phyloP scores from a whole-genome alignment of 2,888 invertebrate species.

The Dysmachus trigonus region DNA sequence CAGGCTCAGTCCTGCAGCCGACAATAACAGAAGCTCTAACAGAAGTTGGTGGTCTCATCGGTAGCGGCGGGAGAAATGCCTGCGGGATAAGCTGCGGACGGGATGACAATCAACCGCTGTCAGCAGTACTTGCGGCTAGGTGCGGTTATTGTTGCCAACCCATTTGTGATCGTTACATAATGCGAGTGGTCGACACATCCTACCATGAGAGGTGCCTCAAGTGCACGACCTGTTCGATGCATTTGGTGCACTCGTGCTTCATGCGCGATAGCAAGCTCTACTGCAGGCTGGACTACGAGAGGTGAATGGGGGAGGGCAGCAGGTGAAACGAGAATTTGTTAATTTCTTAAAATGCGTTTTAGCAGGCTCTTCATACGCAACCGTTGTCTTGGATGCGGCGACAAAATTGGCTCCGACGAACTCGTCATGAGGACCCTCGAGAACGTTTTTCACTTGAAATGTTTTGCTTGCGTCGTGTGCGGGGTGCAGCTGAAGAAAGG shows the following conservation, averaged over 20 bases:
- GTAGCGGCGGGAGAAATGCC: slow-evolving; percentile 49
- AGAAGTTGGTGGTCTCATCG: slow-evolving; percentile 53
- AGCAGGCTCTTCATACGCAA: slow-evolving; percentile 76
- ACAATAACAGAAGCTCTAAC: slow-evolving; percentile 52
- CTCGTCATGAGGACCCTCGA: slow-evolving; percentile 81
- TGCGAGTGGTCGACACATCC: slow-evolving; percentile 76
- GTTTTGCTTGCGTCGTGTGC: slow-evolving; percentile 83
- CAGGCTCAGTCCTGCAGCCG: slow-evolving; percentile 58
- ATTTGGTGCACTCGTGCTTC: slow-evolving; percentile 79
- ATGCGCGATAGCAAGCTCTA: slow-evolving; percentile 77
- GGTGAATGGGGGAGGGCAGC: slow-evolving; percentile 66
- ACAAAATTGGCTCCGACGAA: slow-evolving; percentile 77
- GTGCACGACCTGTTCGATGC: slow-evolving; percentile 76
- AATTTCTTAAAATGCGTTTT: slow-evolving; percentile 42
- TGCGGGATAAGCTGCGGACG: slow-evolving; percentile 34
- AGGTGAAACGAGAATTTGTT: background rate
- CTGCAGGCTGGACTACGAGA: slow-evolving; percentile 82
- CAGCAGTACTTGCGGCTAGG: slow-evolving; percentile 51
- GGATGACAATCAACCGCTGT: slow-evolving; percentile 45
- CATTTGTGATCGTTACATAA: slow-evolving; percentile 79
- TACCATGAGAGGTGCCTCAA: slow-evolving; percentile 82
- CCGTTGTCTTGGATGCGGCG: slow-evolving; percentile 76
- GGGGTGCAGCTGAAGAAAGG: slow-evolving; percentile 80
- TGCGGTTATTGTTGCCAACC: slow-evolving; percentile 77
- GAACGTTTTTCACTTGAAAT: slow-evolving; percentile 80